These are phyloP conservation scores for Tyria jacobaeae DNA, from an alignment of 2,888 invertebrate species.

Conservation along the genomic window DNA sequence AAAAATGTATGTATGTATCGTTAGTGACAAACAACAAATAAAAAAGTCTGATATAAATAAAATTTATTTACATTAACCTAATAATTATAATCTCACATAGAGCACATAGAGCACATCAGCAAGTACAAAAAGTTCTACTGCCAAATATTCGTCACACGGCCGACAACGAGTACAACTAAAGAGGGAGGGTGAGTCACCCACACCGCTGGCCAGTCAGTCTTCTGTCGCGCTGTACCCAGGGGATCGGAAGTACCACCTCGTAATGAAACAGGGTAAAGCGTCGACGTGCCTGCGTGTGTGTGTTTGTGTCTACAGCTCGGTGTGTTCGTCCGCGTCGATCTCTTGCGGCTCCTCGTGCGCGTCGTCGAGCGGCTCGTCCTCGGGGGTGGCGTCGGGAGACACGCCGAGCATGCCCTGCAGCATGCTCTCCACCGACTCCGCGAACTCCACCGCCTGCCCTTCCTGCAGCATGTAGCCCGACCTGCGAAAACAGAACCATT, in stretches of 20 bases:
- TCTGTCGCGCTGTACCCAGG: too few species aligned
- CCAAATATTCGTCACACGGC: slow-evolving; percentile 12
- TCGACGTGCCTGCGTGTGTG: background rate
- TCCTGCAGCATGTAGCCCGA: slow-evolving; percentile 95
- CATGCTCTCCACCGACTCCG: slow-evolving; percentile 95
- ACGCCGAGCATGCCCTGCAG: slow-evolving; percentile 93
- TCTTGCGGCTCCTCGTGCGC: slow-evolving; percentile 33
- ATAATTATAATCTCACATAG: slow-evolving; percentile 35
- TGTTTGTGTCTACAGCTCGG: slow-evolving; percentile 74
- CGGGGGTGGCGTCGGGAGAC: slow-evolving; percentile 88
- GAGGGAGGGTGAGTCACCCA: background rate
- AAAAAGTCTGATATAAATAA: slow-evolving; percentile 43
- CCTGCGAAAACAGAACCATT: slow-evolving; percentile 64
- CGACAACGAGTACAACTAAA: background rate
- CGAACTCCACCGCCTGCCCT: slow-evolving; percentile 90
- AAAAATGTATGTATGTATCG: too few species aligned
- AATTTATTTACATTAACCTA: slow-evolving; percentile 61
- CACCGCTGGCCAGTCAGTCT: slow-evolving; percentile 1
- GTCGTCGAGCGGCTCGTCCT: slow-evolving; percentile 43
- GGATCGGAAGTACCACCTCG: too few species aligned
- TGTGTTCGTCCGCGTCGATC: slow-evolving; percentile 56
- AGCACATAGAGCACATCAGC: slow-evolving; percentile 28
- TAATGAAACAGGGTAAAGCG: too few species aligned
- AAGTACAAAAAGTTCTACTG: slow-evolving; percentile 42
- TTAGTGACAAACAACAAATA: too few species aligned